These are phyloP conservation scores for Calyptomena viridis DNA, from an alignment of 2,113 vertebrate species.

Conservation along the genomic window DNA sequence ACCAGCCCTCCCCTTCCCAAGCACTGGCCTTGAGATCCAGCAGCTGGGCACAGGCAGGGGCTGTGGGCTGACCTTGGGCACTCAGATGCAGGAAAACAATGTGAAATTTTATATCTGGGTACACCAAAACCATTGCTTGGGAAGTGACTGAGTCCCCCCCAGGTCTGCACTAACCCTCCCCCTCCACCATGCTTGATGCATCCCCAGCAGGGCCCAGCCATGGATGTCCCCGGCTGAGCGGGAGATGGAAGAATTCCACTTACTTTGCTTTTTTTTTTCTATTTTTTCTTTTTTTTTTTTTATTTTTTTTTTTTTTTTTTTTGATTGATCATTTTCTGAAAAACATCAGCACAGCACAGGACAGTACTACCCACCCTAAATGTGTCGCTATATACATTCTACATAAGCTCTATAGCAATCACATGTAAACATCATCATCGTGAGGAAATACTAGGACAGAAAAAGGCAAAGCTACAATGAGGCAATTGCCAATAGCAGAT, in stretches of 20 bases:
- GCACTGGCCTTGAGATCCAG: neutral
- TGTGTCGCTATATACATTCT: conserved; percentile 73
- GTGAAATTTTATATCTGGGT: neutral
- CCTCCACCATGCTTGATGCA: conserved; percentile 74
- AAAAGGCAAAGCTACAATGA: conserved; percentile 80
- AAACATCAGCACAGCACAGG: conserved; percentile 78
- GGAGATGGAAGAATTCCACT: conserved; percentile 84
- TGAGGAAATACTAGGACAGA: conserved; percentile 81
- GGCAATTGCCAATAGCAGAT: conserved; percentile 76
- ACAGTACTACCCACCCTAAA: conserved; percentile 73
- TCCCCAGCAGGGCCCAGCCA: conserved; percentile 63
- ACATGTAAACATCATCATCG: conserved; percentile 81
- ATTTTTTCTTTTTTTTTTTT: too few relatives aligned
- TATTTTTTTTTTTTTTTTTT: neutral
- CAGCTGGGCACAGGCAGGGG: neutral
- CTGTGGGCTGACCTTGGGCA: accelerated
- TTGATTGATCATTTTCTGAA: conserved; percentile 66
- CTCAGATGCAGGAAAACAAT: neutral
- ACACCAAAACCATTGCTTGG: neutral
- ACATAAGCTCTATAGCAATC: conserved; percentile 80
- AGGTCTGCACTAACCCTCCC: conserved; percentile 55
- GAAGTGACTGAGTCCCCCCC: neutral
- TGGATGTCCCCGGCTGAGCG: neutral
- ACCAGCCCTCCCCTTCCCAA: neutral
- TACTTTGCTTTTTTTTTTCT: conserved; percentile 16